Conservation (phyloP, 1,140 invertebrate genomes). For the Drosophila yakuba region DNA sequence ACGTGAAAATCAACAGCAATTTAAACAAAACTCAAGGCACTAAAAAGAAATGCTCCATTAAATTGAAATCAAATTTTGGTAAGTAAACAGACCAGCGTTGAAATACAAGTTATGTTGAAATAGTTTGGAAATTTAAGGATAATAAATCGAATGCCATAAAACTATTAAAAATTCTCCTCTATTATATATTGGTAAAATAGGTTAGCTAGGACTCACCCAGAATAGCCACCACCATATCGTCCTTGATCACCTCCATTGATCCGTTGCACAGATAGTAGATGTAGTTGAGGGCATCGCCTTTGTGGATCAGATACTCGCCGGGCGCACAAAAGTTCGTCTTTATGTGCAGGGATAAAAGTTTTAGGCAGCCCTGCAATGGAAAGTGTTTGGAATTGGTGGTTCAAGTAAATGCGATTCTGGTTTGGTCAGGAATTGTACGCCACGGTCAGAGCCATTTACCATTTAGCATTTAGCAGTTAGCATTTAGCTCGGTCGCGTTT, state of each 20-base stretch:
- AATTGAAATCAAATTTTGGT: too few species aligned
- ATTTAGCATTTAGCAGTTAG: constrained; percentile 15
- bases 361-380: constrained; percentile 91
- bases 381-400: constrained; percentile 11
- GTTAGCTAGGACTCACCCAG: constrained; percentile 89
- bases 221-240: constrained; percentile 99
- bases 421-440: constrained; percentile 34
- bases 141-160: neutral
- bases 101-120: neutral
- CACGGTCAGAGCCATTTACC: constrained; percentile 37
- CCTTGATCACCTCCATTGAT: constrained; percentile 99
- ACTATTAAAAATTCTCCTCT: too few species aligned
- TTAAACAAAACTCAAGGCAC: neutral
- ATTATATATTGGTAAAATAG: too few species aligned
- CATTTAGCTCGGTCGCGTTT: constrained; percentile 39
- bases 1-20: constrained; percentile 27
- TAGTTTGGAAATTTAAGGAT: neutral
- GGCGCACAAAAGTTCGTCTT: constrained; percentile 97
- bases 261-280: constrained; percentile 99
- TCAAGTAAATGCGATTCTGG: constrained; percentile 29
- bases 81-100: too few species aligned
- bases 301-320: constrained; percentile 98
- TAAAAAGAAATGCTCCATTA: neutral
- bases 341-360: constrained; percentile 95
- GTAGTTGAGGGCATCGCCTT: constrained; percentile 97